Percentiles rank a stretch among this genome's conserved stretches.
These are phyloP conservation scores for Myrmophylax atrothorax DNA, from an alignment of 2,113 vertebrate species.

Conservation along the genomic window DNA sequence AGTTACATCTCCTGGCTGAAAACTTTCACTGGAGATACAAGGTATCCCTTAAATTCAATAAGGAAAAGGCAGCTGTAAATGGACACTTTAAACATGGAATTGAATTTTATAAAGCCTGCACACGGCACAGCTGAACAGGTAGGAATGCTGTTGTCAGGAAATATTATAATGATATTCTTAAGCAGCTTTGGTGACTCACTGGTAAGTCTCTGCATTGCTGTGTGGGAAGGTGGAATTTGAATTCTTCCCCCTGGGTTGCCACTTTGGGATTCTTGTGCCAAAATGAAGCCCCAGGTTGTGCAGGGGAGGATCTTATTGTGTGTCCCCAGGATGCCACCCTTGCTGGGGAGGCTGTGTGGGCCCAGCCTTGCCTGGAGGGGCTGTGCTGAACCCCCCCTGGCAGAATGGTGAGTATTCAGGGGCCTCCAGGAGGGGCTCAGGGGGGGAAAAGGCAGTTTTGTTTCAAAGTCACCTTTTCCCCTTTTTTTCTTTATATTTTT, in stretches of 20 bases:
- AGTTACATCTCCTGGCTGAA: neutral
- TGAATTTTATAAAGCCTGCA: neutral
- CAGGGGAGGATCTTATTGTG: conserved; percentile 12
- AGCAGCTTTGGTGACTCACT: conserved; percentile 27
- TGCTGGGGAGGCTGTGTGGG: neutral
- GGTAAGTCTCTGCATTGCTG: neutral
- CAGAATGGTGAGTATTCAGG: neutral
- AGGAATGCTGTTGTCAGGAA: neutral
- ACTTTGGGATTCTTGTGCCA: neutral
- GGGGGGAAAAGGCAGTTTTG: neutral
- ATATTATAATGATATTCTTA: neutral
- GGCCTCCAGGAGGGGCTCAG: neutral
- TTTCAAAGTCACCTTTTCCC: neutral
- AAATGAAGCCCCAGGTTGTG: neutral
- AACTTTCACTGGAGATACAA: neutral
- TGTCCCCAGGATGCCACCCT: neutral
- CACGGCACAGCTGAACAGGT: neutral
- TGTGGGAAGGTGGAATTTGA: conserved; percentile 24
- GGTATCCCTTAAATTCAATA: neutral
- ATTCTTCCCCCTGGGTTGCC: conserved; percentile 38
- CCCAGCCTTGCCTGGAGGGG: neutral
- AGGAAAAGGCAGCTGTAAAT: neutral
- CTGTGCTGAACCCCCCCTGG: neutral
- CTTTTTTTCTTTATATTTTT: neutral
- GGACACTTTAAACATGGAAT: neutral